These are phyloP conservation scores for Pagetopsis macropterus DNA, from an alignment of 2,797 vertebrate species.

Conservation along the genomic window DNA sequence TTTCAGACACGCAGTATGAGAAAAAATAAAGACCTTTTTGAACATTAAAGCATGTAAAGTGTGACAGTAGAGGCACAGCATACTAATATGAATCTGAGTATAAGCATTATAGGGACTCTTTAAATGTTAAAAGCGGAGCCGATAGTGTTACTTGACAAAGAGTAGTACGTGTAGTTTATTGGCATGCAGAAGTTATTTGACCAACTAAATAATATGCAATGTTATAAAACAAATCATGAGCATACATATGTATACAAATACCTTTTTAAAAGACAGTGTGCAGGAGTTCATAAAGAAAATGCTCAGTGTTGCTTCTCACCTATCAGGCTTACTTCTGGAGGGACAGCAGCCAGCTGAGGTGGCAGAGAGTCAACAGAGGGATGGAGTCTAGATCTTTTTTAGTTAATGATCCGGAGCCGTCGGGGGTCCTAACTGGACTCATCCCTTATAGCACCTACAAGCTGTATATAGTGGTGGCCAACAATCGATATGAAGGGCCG, in stretches of 20 bases:
- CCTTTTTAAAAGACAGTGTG: neutral
- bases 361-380: constrained; percentile 89
- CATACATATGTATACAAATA: neutral
- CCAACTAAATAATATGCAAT: neutral
- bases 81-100: no score
- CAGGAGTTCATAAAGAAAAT: constrained; percentile 10
- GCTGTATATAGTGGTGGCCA: constrained; percentile 95
- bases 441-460: constrained; percentile 97
- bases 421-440: constrained; percentile 88
- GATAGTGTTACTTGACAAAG: neutral
- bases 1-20: no score
- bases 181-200: neutral
- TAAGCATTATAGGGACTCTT: no score
- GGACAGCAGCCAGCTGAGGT: constrained; percentile 95
- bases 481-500: constrained; percentile 92
- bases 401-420: constrained; percentile 86
- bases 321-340: constrained; percentile 96
- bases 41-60: no score
- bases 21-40: no score
- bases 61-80: no score
- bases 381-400: constrained; percentile 89
- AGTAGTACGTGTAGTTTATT: no score
- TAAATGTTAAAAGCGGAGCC: no score
- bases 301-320: constrained; percentile 3
- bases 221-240: neutral